A percentile compares a stretch with the other conserved stretches of the same genome.
phyloP scores from a whole-genome alignment of 2,797 vertebrate genomes.

The Chaenodraco wilsoni region DNA sequence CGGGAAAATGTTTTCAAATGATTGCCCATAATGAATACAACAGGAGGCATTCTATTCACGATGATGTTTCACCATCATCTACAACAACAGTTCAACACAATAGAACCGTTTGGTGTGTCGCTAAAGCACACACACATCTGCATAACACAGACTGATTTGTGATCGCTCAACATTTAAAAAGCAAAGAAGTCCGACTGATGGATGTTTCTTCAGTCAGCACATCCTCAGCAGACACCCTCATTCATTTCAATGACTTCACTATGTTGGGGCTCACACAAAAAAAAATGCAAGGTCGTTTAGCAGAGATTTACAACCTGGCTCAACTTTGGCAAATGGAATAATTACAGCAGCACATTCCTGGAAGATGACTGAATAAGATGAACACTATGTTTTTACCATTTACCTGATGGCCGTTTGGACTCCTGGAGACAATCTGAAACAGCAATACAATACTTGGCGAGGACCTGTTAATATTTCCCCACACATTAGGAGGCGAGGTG shows the following conservation, averaged over 20 bases:
- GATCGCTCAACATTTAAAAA: constrained; percentile 13
- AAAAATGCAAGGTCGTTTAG: neutral
- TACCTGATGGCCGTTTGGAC: neutral
- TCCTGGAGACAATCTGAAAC: neutral
- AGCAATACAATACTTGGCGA: neutral
- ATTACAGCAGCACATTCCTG: neutral
- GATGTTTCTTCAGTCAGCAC: neutral
- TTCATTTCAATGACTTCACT: neutral
- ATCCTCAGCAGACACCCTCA: neutral
- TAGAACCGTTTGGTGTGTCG: neutral
- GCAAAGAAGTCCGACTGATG: neutral
- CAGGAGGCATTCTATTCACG: constrained; percentile 13
- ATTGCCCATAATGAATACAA: constrained; percentile 19
- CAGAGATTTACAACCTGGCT: neutral
- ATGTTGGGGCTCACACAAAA: neutral
- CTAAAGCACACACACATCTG: neutral
- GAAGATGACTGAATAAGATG: neutral
- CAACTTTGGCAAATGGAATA: neutral
- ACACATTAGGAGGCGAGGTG: no score
- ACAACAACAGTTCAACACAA: constrained; percentile 18
- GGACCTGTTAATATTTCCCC: neutral
- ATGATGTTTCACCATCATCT: constrained; percentile 6
- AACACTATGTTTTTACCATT: neutral
- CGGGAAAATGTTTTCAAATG: constrained; percentile 27
- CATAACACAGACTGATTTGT: constrained; percentile 32